Conservation (phyloP, 2,888 invertebrate species). For the Melolontha melolontha region DNA sequence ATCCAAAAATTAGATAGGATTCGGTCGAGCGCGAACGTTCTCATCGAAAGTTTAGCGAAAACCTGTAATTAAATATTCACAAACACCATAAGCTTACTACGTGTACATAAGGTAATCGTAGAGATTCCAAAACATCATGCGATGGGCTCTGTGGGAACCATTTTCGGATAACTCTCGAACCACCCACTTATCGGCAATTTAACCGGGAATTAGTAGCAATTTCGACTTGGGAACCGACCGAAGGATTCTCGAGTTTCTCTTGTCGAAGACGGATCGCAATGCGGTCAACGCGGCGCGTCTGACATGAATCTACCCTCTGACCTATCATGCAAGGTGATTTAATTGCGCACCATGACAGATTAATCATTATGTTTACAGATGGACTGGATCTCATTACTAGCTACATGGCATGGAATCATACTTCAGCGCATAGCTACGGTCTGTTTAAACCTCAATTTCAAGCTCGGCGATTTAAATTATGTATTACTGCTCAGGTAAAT, state of each 20-base stretch:
- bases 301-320: constrained; percentile 50
- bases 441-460: too few species aligned
- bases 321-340: constrained; percentile 56
- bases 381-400: constrained; percentile 47
- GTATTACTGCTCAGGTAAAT: too few species aligned
- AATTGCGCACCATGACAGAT: constrained; percentile 59
- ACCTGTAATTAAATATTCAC: constrained; percentile 17
- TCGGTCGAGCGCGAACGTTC: too few species aligned
- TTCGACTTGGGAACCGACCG: constrained; percentile 26
- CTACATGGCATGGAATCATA: too few species aligned
- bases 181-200: constrained; percentile 44
- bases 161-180: constrained; percentile 39
- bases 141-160: constrained; percentile 25
- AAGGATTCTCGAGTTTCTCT: constrained; percentile 1
- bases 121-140: not conserved
- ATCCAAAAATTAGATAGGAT: too few species aligned
- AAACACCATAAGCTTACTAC: constrained; percentile 13
- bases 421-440: too few species aligned
- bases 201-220: constrained; percentile 37
- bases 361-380: constrained; percentile 56
- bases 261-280: not conserved
- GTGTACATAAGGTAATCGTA: not conserved
- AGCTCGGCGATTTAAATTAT: too few species aligned
- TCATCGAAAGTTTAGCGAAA: too few species aligned
- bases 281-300: constrained; percentile 6